Base-by-base conservation (phyloP, 2,797 vertebrate genomes). In the Pygocentrus nattereri region DNA sequence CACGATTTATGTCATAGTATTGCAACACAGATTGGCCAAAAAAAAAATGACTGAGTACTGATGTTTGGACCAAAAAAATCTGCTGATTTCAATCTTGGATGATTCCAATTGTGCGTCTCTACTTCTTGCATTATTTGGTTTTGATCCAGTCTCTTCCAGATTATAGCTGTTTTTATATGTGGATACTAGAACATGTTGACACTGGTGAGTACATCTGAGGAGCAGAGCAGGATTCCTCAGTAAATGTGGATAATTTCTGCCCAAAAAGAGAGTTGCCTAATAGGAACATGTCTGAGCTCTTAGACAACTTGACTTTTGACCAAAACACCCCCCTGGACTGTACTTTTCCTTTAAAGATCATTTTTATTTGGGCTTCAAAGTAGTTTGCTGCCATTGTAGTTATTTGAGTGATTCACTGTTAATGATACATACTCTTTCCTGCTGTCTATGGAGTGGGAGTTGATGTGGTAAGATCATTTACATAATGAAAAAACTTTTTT, bases 401-500 rank as follows among this genome's bases (percentile, higher is more conserved):
- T 56, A 21, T 58, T 18, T 38, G 41, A 19, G 23, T 67, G 67
- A 62, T 73, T 4, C 23, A 12, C 68, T 64, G 13, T 38, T 80
- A 54, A 69, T 76, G 23, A 80, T 71, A 84, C 81, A 86, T 83
- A 7, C 80, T 68, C 83, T 84, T 84, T 77, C 56, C 82, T 84
- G 87, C 87, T 86, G 76, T 74, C 75, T 82, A 61, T 80, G 91
- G 91, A 91, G 82, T 0, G 19, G 82, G 50, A 61, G 47, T 81
- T 38, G 19, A 71, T 78, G 75, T 84, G 92, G 91, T 92, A 92
- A 93, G 90, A 76, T 76, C 49, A 54, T 59, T 62, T 58, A 47
- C 27, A 34, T 71, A 47, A 52, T 75, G 5, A 75, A 62, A n/a
- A 5, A 25, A n/a, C n/a, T 65, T 44, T 23, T 72, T 52, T 74